These are phyloP conservation scores for Prorops nasuta DNA, from an alignment of 1,140 invertebrate species.

Conservation along the genomic window DNA sequence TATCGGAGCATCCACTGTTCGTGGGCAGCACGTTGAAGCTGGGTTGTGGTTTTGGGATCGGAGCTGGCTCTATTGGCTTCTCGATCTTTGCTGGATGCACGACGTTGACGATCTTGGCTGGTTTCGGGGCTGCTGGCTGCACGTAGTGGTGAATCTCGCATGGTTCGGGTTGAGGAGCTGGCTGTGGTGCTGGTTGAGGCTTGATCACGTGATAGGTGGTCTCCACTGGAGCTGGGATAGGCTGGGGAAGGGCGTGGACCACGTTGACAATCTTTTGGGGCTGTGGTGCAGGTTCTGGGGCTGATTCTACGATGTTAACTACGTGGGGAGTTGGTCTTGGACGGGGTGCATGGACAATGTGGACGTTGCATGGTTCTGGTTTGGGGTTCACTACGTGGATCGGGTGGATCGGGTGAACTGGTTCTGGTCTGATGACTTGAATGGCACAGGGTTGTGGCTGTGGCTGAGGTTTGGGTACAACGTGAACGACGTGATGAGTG, in stretches of 20 bases:
- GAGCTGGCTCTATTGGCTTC: not conserved
- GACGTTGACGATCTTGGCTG: not conserved
- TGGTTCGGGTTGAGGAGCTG: not conserved
- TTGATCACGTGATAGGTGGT: not conserved
- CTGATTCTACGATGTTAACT: constrained; percentile 5
- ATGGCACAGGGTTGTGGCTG: not conserved
- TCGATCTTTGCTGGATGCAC: not conserved
- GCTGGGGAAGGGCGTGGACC: not conserved
- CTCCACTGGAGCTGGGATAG: not conserved
- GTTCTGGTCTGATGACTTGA: not conserved
- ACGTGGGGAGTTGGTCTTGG: not conserved
- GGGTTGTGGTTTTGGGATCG: too few species aligned
- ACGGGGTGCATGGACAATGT: not conserved
- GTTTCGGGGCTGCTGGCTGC: not conserved
- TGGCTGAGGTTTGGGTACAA: not conserved
- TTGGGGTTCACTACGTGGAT: not conserved
- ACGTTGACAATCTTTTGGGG: not conserved
- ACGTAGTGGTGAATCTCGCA: not conserved
- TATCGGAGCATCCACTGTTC: not conserved
- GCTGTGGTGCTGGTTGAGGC: not conserved
- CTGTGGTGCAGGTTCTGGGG: not conserved
- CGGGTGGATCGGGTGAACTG: not conserved
- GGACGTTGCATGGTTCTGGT: not conserved
- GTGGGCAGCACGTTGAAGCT: not conserved
- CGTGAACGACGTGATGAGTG: not conserved